Evolutionary conservation across 2,888 invertebrate genomes (phyloP).

Genomic region (Tetropium fuscum): DNA sequence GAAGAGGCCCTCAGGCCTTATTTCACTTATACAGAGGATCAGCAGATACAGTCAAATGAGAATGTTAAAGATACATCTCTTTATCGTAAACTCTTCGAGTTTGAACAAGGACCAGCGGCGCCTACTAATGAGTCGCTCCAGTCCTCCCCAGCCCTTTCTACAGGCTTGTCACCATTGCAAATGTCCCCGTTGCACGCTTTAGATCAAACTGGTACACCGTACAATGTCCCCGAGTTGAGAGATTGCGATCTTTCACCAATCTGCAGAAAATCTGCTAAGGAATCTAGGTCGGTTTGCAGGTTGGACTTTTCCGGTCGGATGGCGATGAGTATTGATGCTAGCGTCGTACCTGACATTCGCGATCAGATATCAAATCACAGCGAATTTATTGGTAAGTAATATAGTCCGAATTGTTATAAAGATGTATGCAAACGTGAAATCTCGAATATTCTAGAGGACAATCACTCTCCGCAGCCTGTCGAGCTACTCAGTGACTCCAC

Average conservation of each 20-base stretch:
- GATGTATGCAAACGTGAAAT: no score
- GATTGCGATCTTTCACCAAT: constrained; percentile 57
- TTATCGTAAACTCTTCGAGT: constrained; percentile 60
- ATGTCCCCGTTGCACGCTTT: constrained; percentile 48
- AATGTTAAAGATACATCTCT: constrained; percentile 50
- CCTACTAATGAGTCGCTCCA: constrained; percentile 29
- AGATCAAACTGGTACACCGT: constrained; percentile 33
- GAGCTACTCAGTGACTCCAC: constrained; percentile 51
- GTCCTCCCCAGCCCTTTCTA: constrained; percentile 53
- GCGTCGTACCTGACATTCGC: constrained; percentile 64
- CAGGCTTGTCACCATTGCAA: constrained; percentile 52
- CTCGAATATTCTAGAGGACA: constrained; percentile 19
- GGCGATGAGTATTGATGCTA: constrained; percentile 50
- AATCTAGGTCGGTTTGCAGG: constrained; percentile 68
- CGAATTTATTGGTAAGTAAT: constrained; percentile 37
- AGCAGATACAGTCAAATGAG: constrained; percentile 44
- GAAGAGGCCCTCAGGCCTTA: constrained; percentile 74
- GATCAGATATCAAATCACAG: constrained; percentile 35
- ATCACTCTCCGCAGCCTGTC: constrained; percentile 20
- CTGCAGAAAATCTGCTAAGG: constrained; percentile 40
- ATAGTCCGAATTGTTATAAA: no score
- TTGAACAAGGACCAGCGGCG: constrained; percentile 42
- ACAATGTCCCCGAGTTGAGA: constrained; percentile 45
- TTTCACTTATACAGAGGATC: constrained; percentile 69
- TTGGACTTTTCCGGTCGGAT: constrained; percentile 53